Evolutionary conservation across 2,888 invertebrate genomes (phyloP).

Genomic region (Nezara viridula): DNA sequence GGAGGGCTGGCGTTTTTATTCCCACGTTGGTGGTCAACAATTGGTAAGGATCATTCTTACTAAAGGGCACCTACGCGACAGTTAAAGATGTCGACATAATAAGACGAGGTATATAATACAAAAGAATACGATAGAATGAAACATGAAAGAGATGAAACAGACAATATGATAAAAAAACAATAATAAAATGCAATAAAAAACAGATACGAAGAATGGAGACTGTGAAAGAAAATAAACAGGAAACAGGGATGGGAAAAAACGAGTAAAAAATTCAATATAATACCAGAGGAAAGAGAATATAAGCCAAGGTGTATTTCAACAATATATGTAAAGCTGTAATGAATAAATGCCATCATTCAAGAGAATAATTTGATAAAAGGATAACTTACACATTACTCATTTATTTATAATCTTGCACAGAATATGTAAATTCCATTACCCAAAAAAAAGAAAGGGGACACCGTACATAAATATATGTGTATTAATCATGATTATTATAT

Average conservation of each 20-base stretch:
- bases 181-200: background rate
- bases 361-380: background rate
- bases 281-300: background rate
- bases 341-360: background rate
- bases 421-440: background rate
- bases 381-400: background rate
- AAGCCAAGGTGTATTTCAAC: background rate
- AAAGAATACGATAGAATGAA: background rate
- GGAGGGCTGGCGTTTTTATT: background rate
- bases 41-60: background rate
- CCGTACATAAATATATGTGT: too few species aligned
- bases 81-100: background rate
- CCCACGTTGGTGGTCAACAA: constrained; percentile 26
- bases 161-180: background rate
- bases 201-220: background rate
- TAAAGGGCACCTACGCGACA: background rate
- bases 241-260: background rate
- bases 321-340: background rate
- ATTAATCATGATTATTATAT: too few species aligned
- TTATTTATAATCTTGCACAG: background rate
- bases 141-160: background rate
- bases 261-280: background rate
- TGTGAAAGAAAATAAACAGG: background rate
- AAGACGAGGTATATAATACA: background rate
- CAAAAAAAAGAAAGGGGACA: background rate